Percentiles rank a stretch among this genome's conserved stretches.
Evolutionary conservation across 2,113 vertebrate genomes (phyloP).

Genomic region (Vulpes vulpes): DNA sequence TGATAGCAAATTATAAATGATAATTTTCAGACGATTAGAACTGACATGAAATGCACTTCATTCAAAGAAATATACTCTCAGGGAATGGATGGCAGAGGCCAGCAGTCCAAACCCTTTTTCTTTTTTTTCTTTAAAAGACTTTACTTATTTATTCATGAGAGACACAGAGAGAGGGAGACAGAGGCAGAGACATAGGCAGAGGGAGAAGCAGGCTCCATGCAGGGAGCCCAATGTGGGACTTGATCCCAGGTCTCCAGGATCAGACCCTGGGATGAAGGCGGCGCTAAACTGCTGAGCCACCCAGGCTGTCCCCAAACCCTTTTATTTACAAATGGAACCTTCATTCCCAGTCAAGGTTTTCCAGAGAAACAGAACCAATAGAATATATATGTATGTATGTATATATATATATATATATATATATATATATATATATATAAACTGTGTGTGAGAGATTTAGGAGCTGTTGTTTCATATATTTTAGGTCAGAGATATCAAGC

Average conservation of each 20-base stretch:
- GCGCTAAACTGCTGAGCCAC: no score
- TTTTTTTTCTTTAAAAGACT: no score
- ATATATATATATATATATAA: rapidly evolving
- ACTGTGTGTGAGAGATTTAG: neutral
- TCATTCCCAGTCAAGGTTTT: neutral
- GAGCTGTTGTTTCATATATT: neutral
- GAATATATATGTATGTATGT: rapidly evolving
- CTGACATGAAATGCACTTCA: neutral
- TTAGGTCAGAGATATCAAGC: neutral
- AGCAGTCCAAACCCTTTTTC: rapidly evolving
- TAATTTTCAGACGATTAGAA: neutral
- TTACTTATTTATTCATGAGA: no score
- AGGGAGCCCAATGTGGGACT: no score
- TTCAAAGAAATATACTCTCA: neutral
- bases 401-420: no score
- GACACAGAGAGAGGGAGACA: no score
- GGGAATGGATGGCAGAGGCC: neutral
- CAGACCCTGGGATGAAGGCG: no score
- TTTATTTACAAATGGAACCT: neutral
- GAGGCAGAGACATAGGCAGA: no score
- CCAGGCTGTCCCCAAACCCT: no score
- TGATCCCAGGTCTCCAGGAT: no score
- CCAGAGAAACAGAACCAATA: neutral
- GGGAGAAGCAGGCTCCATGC: no score
- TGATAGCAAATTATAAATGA: neutral